A percentile compares a stretch with the other conserved stretches of the same genome.
Evolutionary conservation across 2,113 vertebrate species (phyloP).

Genomic region (Psophia crepitans): DNA sequence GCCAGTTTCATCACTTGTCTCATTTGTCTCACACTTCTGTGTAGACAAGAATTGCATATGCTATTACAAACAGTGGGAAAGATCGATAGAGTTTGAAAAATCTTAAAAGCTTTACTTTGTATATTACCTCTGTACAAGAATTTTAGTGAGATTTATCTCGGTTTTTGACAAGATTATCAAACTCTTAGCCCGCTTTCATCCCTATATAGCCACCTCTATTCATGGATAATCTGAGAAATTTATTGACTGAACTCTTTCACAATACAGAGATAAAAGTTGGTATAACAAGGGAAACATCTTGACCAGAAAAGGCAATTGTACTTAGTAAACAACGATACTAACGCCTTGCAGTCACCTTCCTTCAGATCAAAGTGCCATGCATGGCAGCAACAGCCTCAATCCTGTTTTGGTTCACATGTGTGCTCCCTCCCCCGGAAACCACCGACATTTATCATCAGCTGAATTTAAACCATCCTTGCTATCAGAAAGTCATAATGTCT

Average conservation of each 20-base stretch:
- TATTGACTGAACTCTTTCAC: background rate
- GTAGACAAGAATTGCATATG: background rate
- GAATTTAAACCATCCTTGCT: background rate
- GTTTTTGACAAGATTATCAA: background rate
- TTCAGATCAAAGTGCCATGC: background rate
- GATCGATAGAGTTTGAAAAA: background rate
- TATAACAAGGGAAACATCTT: background rate
- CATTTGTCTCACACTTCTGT: background rate
- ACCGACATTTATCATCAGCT: background rate
- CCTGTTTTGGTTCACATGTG: background rate
- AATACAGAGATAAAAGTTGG: background rate
- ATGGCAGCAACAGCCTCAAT: background rate
- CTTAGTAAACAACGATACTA: background rate
- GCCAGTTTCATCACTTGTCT: background rate
- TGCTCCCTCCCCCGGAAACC: background rate
- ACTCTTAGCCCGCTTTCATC: background rate
- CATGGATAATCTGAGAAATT: background rate
- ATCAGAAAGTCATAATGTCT: background rate
- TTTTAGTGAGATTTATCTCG: background rate
- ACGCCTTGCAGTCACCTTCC: background rate
- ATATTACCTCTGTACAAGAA: background rate
- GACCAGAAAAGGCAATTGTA: background rate
- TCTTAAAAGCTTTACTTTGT: background rate
- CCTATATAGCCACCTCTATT: background rate
- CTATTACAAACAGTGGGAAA: background rate